A percentile compares a stretch with the other conserved stretches of the same genome.
These are phyloP conservation scores for Athetis lepigone DNA, from an alignment of 2,888 invertebrate species.

Conservation along the genomic window DNA sequence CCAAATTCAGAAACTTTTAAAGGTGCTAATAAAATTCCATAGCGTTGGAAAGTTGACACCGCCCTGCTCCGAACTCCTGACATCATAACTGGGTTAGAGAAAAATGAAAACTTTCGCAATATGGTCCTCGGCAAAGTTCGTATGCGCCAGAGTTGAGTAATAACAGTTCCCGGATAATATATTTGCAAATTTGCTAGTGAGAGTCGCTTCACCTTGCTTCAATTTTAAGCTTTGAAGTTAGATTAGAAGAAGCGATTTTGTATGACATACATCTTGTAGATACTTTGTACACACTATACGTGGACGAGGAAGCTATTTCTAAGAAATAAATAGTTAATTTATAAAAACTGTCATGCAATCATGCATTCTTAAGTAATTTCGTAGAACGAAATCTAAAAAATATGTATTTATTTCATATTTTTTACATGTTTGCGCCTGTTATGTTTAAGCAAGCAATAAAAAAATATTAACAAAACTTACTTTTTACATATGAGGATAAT, in stretches of 20 bases:
- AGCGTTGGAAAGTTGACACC: slow-evolving; percentile 75
- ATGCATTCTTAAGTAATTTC: too few relatives aligned
- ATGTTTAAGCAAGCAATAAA: too few relatives aligned
- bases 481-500: too few relatives aligned
- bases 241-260: slow-evolving; percentile 64
- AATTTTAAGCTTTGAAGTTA: slow-evolving; percentile 68
- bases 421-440: too few relatives aligned
- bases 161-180: slow-evolving; percentile 77
- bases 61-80: slow-evolving; percentile 70
- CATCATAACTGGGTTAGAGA: slow-evolving; percentile 85
- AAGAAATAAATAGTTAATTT: too few relatives aligned
- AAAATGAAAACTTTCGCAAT: slow-evolving; percentile 88
- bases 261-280: slow-evolving; percentile 52
- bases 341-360: too few relatives aligned
- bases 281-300: slow-evolving; percentile 7
- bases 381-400: too few relatives aligned
- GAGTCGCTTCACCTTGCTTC: slow-evolving; percentile 67
- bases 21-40: slow-evolving; percentile 79
- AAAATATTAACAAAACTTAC: too few relatives aligned
- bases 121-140: slow-evolving; percentile 77
- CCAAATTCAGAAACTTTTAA: slow-evolving; percentile 72
- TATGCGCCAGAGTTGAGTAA: slow-evolving; percentile 78
- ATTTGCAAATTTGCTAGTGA: slow-evolving; percentile 75
- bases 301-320: too few relatives aligned
- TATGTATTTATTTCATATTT: too few relatives aligned